Percentiles rank a stretch among this genome's conserved stretches.
Conservation (phyloP, 2,888 invertebrate genomes). For the Monochamus alternatus region DNA sequence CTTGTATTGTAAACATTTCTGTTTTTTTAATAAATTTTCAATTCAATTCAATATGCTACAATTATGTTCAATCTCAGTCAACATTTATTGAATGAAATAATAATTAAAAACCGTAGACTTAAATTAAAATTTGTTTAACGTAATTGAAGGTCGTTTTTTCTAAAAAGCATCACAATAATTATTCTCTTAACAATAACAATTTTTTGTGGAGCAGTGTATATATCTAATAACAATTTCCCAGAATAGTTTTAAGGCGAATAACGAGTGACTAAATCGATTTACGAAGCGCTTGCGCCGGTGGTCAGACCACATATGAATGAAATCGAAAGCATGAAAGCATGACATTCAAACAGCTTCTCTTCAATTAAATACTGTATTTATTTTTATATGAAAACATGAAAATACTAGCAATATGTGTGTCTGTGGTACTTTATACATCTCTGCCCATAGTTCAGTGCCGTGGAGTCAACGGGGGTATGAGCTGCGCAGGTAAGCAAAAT, state of each 20-base stretch:
- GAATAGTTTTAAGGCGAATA: neutral
- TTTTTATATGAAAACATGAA: slow-evolving; percentile 17
- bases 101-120: too few relatives aligned
- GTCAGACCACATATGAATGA: neutral
- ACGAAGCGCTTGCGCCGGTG: slow-evolving; percentile 7
- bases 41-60: too few relatives aligned
- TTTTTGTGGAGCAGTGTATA: neutral
- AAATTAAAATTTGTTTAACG: too few relatives aligned
- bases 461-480: slow-evolving; percentile 61
- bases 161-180: too few relatives aligned
- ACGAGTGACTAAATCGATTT: slow-evolving; percentile 6
- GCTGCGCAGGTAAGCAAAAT: slow-evolving; percentile 58
- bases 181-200: too few relatives aligned
- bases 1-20: too few relatives aligned
- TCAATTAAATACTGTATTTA: neutral
- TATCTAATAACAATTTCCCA: neutral
- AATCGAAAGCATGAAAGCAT: slow-evolving; percentile 8
- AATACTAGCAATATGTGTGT: neutral
- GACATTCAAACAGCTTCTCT: neutral
- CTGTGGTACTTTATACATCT: slow-evolving; percentile 64
- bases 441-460: slow-evolving; percentile 25
- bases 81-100: too few relatives aligned
- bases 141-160: too few relatives aligned
- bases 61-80: too few relatives aligned
- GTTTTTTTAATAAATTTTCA: too few relatives aligned